Evolutionary conservation across 2,888 invertebrate species (phyloP).

Genomic region (Mongoloraphidia duomilia): DNA sequence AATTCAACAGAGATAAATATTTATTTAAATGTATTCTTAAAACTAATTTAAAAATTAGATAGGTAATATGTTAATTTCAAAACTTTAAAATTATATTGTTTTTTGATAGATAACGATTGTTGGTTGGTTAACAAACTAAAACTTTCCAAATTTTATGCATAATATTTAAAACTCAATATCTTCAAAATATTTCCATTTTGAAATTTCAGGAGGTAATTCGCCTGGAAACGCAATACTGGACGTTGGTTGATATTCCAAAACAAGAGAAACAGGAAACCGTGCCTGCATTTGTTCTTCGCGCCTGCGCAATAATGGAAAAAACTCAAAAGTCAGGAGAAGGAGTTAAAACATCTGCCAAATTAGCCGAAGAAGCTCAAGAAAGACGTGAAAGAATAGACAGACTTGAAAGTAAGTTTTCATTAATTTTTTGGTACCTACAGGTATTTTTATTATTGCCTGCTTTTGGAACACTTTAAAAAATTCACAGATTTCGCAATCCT

Average conservation of each 20-base stretch:
- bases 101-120: neutral
- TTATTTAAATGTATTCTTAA: neutral
- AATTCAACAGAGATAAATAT: too few relatives aligned
- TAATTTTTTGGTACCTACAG: too few relatives aligned
- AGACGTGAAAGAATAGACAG: slow-evolving; percentile 73
- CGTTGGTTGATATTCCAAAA: slow-evolving; percentile 80
- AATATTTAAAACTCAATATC: too few relatives aligned
- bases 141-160: too few relatives aligned
- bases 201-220: slow-evolving; percentile 68
- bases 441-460: too few relatives aligned
- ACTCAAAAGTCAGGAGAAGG: slow-evolving; percentile 81
- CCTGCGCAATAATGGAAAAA: slow-evolving; percentile 85
- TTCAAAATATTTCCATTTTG: too few relatives aligned
- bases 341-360: slow-evolving; percentile 68
- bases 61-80: neutral
- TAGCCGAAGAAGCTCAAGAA: slow-evolving; percentile 78
- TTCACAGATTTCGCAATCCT: too few relatives aligned
- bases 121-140: too few relatives aligned
- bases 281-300: slow-evolving; percentile 77
- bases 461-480: too few relatives aligned
- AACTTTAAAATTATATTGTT: neutral
- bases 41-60: neutral
- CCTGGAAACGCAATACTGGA: slow-evolving; percentile 87
- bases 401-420: slow-evolving; percentile 52
- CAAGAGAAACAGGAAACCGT: slow-evolving; percentile 92